Base-by-base conservation (phyloP, 92 coral and sea anemone genomes). In the Zoanthus sansibaricus region DNA sequence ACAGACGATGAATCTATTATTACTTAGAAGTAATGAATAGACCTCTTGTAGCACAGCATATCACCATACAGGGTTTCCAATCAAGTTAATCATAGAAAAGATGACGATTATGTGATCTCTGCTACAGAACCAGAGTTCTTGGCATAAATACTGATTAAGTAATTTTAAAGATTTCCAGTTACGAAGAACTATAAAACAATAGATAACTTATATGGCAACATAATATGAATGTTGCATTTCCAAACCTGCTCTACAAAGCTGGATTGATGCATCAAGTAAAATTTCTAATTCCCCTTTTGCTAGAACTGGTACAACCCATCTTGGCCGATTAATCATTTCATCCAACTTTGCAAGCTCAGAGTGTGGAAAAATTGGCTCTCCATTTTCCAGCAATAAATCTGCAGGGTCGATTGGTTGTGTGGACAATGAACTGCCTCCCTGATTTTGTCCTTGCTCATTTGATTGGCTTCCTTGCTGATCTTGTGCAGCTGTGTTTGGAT, bases 261-360 rank as follows among this genome's bases (percentile, higher is more conserved):
- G 94, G 78, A 97, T 90, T 12, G 98, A 95, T 61, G 97, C 97
- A 62, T 92, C 96, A 48, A 97, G 90, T 77, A 97, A 91, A 32
- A 97, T 96, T 76, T 97, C 99, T 5, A 97, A 92, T 83, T 97
- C 99, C 76, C 99, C 98, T 68, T 97, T 97, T n/a, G 99, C 95
- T 71, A 97, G 88, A 16, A 97, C 99, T 62, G 99, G 99, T 31
- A 97, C 99, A 78, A 97, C 99, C 99, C 99, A 97, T n/a, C 98
- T 88, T 58, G 95, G 94, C 17, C 99, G 94, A 33, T 95, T 92
- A 9, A 97, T 92, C 99, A 97, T 97, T 76, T 97, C 99, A 91
- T 97, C 99, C 46, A 97, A 92, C 86, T 94, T 97, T 5, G 98
- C 90, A 67, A 97, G 98, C 69, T 95, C 99, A 49, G 96, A 90